These are phyloP conservation scores for Hypothenemus hampei DNA, from an alignment of 1,140 invertebrate genomes.

Conservation along the genomic window DNA sequence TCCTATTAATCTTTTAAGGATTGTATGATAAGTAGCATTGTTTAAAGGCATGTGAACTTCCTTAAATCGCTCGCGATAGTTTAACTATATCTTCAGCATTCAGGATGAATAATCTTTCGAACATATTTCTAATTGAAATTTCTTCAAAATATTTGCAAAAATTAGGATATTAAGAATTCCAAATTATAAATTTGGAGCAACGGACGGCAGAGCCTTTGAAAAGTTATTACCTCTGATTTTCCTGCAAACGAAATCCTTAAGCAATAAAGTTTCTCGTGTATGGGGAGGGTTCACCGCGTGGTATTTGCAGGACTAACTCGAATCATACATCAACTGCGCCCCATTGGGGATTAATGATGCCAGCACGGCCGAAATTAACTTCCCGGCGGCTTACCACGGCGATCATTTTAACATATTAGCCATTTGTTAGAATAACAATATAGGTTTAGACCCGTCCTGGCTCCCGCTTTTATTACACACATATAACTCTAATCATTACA, in stretches of 20 bases:
- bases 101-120: background rate
- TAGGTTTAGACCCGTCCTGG: constrained; percentile 24
- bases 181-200: background rate
- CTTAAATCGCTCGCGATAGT: no score
- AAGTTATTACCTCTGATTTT: constrained; percentile 35
- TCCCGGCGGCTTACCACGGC: constrained; percentile 46
- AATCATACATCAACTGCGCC: constrained; percentile 47
- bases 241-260: constrained; percentile 7
- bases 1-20: no score
- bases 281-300: constrained; percentile 17
- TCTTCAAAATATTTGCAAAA: background rate
- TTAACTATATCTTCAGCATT: background rate
- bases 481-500: constrained; percentile 5
- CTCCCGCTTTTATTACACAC: constrained; percentile 16
- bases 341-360: constrained; percentile 49
- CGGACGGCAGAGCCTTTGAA: constrained; percentile 6
- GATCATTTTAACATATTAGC: constrained; percentile 49
- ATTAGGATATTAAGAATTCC: no score
- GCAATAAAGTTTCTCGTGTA: constrained; percentile 24
- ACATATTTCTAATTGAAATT: background rate
- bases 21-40: no score
- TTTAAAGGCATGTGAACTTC: no score
- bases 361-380: constrained; percentile 47
- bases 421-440: constrained; percentile 48
- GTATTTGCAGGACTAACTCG: constrained; percentile 33